Base-by-base conservation (phyloP, 2,888 invertebrate genomes). In the Leptinotarsa rubiginosa region DNA sequence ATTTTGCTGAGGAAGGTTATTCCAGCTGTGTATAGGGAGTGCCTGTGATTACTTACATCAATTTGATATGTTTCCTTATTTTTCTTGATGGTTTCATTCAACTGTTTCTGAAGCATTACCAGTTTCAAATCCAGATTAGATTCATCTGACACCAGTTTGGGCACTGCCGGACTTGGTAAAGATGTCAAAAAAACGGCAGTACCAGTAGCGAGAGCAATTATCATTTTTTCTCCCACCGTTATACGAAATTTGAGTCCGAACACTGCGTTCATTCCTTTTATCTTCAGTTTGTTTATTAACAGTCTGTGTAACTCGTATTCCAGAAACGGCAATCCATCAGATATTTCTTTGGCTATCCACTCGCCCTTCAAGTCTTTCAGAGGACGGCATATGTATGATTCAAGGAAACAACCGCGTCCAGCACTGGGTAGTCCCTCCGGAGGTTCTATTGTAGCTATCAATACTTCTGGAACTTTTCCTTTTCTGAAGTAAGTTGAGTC, bases 231-330 rank as follows among this genome's bases (percentile, higher is more conserved):
- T 3, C 98, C 97, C 69, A 98, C 92, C 0, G 96, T 89, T 31
- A 90, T 89, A 76, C 89, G 88, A 76, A 92, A 90, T 84, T 93
- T 93, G 10, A 98, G 89, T 0, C 96, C 95, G 88, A 98, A 98
- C 70, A 98, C 89, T 4, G 97, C 95, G 89, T 98, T 99, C 92
- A 98, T 97, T 10, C 97, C 97, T 87, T 96, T 96, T 78, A 97
- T 95, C 87, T 95, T 93, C 3, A 98, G 89, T 86, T 97, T 98
- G 84, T 96, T 97, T 1, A 97, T 91, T 52, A 98, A 89, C 80
- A 97, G 91, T 75, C 96, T 93, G 87, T 99, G 97, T 65, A 99
- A 89, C 87, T 99, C 98, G 86, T 98, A 98, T 87, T 99, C 98
- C 71, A 98, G 88, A 89, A 98, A 98, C 0, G 98, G 98, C 71